A percentile compares a stretch with the other conserved stretches of the same genome.
phyloP scores from a whole-genome alignment of 2,888 invertebrate species.

The Nebria brevicollis region DNA sequence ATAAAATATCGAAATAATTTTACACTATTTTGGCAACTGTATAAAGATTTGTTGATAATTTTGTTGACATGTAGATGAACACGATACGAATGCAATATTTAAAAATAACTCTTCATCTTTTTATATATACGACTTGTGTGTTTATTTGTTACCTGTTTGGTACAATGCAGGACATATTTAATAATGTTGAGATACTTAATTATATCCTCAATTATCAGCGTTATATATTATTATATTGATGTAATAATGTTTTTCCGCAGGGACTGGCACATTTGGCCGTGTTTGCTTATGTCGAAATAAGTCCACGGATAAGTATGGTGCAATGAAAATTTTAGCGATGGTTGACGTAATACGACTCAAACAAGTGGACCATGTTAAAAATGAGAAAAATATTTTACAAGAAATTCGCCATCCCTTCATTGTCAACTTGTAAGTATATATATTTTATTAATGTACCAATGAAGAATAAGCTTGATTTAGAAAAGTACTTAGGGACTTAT shows the following conservation, averaged over 20 bases:
- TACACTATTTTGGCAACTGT: background rate
- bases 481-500: constrained; percentile 8
- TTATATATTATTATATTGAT: background rate
- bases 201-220: background rate
- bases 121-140: too few species aligned
- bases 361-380: constrained; percentile 97
- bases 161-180: background rate
- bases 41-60: background rate
- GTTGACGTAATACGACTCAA: constrained; percentile 92
- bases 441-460: constrained; percentile 56
- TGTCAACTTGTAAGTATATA: constrained; percentile 85
- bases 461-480: background rate
- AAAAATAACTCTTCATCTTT: too few species aligned
- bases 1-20: background rate
- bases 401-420: constrained; percentile 96
- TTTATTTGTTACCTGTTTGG: too few species aligned
- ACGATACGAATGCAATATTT: too few species aligned
- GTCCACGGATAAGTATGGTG: constrained; percentile 82
- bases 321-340: constrained; percentile 95
- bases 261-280: constrained; percentile 96
- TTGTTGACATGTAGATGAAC: too few species aligned
- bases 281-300: constrained; percentile 91
- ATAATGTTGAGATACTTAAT: background rate
- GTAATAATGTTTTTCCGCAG: constrained; percentile 62
- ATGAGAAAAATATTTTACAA: constrained; percentile 92